phyloP scores from a whole-genome alignment of 2,888 invertebrate species.

The Heteropelma amictum region DNA sequence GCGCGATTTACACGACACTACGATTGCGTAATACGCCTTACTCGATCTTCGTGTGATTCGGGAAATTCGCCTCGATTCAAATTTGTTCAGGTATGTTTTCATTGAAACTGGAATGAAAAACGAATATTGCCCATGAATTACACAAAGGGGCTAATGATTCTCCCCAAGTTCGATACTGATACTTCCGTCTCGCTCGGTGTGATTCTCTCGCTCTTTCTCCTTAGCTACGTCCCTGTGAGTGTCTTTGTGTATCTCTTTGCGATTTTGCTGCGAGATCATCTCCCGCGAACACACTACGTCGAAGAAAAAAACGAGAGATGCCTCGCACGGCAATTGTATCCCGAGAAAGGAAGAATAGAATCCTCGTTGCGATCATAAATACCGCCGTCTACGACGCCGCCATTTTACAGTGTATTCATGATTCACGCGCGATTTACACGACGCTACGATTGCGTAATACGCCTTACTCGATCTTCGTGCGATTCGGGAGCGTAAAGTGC shows the following conservation, averaged over 20 bases:
- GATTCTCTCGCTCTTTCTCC: conserved; percentile 7
- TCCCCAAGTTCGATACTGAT: no score
- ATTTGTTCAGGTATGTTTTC: no score
- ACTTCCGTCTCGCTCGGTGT: conserved; percentile 64
- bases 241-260: background rate
- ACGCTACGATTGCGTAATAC: background rate
- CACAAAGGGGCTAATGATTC: no score
- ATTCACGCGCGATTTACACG: conserved; percentile 9
- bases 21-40: background rate
- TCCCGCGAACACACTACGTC: conserved; percentile 31
- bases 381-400: background rate
- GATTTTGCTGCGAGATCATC: conserved; percentile 46
- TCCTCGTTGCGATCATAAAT: background rate
- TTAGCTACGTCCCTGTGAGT: background rate
- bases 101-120: no score
- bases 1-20: background rate
- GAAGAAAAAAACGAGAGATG: conserved; percentile 30
- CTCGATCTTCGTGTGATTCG: background rate
- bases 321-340: background rate
- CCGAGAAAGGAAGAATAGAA: background rate
- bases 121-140: no score
- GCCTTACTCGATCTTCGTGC: background rate
- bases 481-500: no score
- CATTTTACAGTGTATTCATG: background rate
- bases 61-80: no score